A percentile compares a stretch with the other conserved stretches of the same genome.
Evolutionary conservation across 1,140 invertebrate species (phyloP).

Genomic region (Zaprionus lachaisei): DNA sequence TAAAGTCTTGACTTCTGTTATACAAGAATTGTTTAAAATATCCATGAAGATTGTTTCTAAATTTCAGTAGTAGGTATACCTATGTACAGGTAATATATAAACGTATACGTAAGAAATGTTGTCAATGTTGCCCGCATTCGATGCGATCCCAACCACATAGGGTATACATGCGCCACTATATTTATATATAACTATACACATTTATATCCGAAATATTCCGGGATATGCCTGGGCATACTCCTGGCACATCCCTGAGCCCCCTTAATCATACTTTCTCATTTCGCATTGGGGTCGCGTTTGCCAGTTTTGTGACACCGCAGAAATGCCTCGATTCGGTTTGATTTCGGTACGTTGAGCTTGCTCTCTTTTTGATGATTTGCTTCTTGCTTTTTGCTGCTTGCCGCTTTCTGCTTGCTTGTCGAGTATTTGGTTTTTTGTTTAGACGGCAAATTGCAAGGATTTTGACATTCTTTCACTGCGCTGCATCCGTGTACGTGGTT

Average conservation of each 20-base stretch:
- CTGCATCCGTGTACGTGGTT: slow-evolving; percentile 47
- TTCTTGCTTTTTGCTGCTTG: slow-evolving; percentile 4
- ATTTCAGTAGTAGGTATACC: too few species aligned
- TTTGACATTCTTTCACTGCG: slow-evolving; percentile 53
- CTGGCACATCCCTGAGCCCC: background rate
- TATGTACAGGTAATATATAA: too few species aligned
- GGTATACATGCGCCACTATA: slow-evolving; percentile 42
- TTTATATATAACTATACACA: slow-evolving; percentile 1
- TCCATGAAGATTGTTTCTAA: background rate
- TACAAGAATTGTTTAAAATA: background rate
- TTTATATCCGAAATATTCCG: slow-evolving; percentile 2
- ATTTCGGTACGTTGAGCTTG: slow-evolving; percentile 64
- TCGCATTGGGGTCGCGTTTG: slow-evolving; percentile 63
- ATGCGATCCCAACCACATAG: slow-evolving; percentile 1
- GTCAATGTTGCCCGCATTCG: background rate
- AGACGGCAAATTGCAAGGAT: slow-evolving; percentile 70
- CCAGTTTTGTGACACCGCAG: slow-evolving; percentile 50
- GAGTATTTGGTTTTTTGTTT: slow-evolving; percentile 64
- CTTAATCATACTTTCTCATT: slow-evolving; percentile 44
- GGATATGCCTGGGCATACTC: background rate
- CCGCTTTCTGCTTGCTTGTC: slow-evolving; percentile 9
- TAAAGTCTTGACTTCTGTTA: background rate
- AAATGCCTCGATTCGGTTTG: slow-evolving; percentile 49
- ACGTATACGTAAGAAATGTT: too few species aligned
- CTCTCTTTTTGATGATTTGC: slow-evolving; percentile 57